Base-by-base conservation (phyloP, 2,888 invertebrate genomes). In the Pecten maximus region DNA sequence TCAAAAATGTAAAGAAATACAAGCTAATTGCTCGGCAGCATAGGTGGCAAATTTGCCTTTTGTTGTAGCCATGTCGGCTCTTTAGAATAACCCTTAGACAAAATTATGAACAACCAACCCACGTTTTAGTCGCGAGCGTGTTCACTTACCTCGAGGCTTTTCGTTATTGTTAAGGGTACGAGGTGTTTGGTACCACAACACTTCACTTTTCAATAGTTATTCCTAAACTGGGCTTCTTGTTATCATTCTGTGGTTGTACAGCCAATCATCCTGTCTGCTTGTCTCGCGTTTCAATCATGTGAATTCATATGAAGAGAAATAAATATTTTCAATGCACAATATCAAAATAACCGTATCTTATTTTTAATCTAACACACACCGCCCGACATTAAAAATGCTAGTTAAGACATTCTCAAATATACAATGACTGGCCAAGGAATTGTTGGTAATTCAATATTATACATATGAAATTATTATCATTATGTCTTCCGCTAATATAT, bases 251-350 rank as follows among this genome's bases (percentile, higher is more conserved):
- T 28, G 74, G 74, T 74, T 35, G 74, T 74, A 35, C 35, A 19
- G 54, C 54, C 54, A 54, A 54, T 74, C 74, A 74, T 74, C 35
- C 74, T 74, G 74, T 74, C 74, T 35, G 74, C 74, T 74, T 23
- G 10, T 74, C 74, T 74, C 74, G 23, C 35, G 23, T 74, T 74
- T 74, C 74, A 74, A 35, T 74, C 35, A 74, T 74, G 35, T 74
- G 35, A 74, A 74, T 28, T 74, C 1, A 74, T 35, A 74, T 23
- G 15, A 28, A 74, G 74, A 74, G 74, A 35, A 74, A 35, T 74
- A 74, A 74, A 28, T 74, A 35, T 74, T 74, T 28, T 74, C 35
- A 74, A 74, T 74, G 28, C n/a, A 54, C n/a, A n/a, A 54, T 19
- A 54, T 35, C 23, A 28, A 12, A 35, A 28, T 74, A 28, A 74